A percentile compares a stretch with the other conserved stretches of the same genome.
Evolutionary conservation across 2,797 vertebrate species (phyloP).

Genomic region (Catamblyrhynchus diadema): DNA sequence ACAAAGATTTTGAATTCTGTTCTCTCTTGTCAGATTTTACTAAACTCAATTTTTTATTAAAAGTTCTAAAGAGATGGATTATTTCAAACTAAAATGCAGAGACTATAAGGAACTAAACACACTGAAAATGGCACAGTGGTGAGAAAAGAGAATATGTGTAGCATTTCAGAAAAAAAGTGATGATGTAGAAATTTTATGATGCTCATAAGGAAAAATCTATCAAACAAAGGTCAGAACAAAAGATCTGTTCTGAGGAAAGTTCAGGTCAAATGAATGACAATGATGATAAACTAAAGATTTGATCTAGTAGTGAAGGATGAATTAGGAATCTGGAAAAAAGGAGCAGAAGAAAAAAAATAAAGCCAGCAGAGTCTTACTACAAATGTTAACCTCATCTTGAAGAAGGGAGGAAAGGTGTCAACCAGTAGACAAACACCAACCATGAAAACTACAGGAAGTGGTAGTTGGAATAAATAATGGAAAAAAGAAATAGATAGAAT

Average conservation of each 20-base stretch:
- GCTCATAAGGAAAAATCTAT: constrained; percentile 13
- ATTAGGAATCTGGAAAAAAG: background rate
- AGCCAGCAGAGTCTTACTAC: background rate
- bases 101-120: background rate
- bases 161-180: background rate
- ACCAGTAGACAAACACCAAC: background rate
- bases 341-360: background rate
- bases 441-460: background rate
- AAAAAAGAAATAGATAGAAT: background rate
- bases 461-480: background rate
- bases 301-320: background rate
- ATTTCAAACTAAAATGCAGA: background rate
- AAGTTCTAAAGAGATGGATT: background rate
- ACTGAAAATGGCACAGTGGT: background rate
- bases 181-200: background rate
- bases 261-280: constrained; percentile 17
- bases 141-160: background rate
- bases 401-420: background rate
- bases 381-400: background rate
- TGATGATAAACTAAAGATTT: background rate
- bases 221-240: constrained; percentile 19
- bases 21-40: background rate
- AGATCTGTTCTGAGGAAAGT: background rate
- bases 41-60: background rate
- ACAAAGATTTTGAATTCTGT: background rate